These are phyloP conservation scores for Lumbricus terrestris DNA, from an alignment of 2,888 invertebrate genomes.

Conservation along the genomic window DNA sequence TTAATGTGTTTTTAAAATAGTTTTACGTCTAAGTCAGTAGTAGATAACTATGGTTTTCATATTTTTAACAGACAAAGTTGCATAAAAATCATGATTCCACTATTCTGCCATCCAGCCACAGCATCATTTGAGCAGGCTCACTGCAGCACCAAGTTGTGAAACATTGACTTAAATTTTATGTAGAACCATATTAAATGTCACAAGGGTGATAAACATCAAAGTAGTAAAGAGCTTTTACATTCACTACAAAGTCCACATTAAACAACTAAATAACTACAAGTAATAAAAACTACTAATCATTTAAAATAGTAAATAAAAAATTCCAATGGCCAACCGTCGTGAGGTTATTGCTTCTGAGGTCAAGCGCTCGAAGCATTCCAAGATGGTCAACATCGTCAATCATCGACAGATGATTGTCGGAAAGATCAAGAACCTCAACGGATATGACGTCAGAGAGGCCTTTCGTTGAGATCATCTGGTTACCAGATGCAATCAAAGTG, in stretches of 20 bases:
- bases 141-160: neutral
- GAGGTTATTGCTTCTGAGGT: neutral
- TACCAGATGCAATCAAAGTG: neutral
- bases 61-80: too few relatives aligned
- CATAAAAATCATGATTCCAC: too few relatives aligned
- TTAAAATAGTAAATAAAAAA: neutral
- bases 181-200: neutral
- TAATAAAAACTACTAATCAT: neutral
- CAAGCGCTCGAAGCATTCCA: neutral
- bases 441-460: neutral
- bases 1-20: too few relatives aligned
- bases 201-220: neutral
- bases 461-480: conserved; percentile 12
- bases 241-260: neutral
- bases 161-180: neutral
- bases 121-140: too few relatives aligned
- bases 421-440: conserved; percentile 9
- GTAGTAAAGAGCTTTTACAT: neutral
- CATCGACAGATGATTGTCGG: conserved; percentile 14
- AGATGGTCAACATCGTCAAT: neutral
- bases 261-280: too few relatives aligned
- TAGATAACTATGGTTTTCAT: too few relatives aligned
- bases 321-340: neutral
- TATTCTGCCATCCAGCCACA: too few relatives aligned
- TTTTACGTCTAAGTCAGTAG: too few relatives aligned